These are phyloP conservation scores for Clarias laeviceps DNA, from an alignment of 2,797 vertebrate species.

Conservation along the genomic window DNA sequence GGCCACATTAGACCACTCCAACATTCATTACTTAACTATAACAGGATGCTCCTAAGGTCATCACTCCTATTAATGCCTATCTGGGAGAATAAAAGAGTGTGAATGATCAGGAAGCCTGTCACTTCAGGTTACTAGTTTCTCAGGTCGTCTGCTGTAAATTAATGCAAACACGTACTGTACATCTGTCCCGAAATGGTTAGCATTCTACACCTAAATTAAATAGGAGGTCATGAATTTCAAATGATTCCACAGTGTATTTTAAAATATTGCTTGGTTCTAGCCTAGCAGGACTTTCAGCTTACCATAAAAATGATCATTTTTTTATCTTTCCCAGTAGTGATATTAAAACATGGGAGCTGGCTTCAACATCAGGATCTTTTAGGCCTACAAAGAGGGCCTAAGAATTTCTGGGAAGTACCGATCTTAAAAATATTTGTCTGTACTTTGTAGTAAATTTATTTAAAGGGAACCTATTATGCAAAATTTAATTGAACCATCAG, in stretches of 20 bases:
- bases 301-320: neutral
- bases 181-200: neutral
- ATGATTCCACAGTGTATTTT: constrained; percentile 1
- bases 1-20: neutral
- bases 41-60: neutral
- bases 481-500: neutral
- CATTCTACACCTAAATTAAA: neutral
- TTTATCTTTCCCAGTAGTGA: neutral
- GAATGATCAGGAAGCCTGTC: neutral
- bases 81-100: neutral
- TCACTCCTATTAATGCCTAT: neutral
- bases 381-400: neutral
- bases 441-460: neutral
- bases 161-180: neutral
- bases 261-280: neutral
- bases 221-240: neutral
- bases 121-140: neutral
- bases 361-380: neutral
- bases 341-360: neutral
- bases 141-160: neutral
- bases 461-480: no score
- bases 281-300: neutral
- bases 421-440: neutral
- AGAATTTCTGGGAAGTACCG: neutral
- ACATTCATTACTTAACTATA: neutral